Conservation (phyloP, 2,888 invertebrate genomes). For the Mimachlamys varia region DNA sequence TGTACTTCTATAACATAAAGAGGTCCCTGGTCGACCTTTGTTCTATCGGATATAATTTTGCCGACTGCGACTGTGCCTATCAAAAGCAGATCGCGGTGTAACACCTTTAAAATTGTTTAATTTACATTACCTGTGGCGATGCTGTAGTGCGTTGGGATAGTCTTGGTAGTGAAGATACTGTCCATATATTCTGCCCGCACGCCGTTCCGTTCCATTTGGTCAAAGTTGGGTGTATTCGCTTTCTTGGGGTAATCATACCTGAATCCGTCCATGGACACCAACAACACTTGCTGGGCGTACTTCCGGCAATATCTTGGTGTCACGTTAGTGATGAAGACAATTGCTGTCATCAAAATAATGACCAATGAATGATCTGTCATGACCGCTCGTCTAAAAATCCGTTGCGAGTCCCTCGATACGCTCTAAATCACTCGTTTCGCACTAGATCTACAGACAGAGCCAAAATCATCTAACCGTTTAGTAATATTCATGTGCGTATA, state of each 20-base stretch:
- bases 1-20: too few species aligned
- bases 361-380: background rate
- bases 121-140: constrained; percentile 85
- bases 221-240: constrained; percentile 85
- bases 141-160: constrained; percentile 88
- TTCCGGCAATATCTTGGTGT: background rate
- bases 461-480: too few species aligned
- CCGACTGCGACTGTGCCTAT: too few species aligned
- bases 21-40: too few species aligned
- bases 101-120: too few species aligned
- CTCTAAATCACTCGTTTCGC: too few species aligned
- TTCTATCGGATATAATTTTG: too few species aligned
- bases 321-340: background rate
- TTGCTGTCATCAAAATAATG: background rate
- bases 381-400: background rate
- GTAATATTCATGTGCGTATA: too few species aligned
- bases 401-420: too few species aligned
- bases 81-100: too few species aligned
- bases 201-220: constrained; percentile 83
- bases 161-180: constrained; percentile 84
- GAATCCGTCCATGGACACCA: constrained; percentile 88
- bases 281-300: constrained; percentile 80
- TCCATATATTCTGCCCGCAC: constrained; percentile 83
- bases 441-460: too few species aligned
- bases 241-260: constrained; percentile 86